These are phyloP conservation scores for Drosophila aldrichi DNA, from an alignment of 2,888 invertebrate species.

Conservation along the genomic window DNA sequence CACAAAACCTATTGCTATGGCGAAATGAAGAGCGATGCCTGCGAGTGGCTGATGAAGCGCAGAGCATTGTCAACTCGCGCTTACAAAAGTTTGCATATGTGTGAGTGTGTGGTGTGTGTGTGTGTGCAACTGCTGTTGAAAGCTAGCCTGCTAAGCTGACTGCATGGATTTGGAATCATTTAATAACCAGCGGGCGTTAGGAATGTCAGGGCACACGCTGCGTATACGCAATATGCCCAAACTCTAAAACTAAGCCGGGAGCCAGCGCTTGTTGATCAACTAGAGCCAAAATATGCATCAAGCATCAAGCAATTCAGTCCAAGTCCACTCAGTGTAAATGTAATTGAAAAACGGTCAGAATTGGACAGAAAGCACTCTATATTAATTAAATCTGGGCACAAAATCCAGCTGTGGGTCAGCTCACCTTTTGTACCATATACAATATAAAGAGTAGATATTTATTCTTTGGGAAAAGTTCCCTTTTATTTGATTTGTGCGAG, in stretches of 20 bases:
- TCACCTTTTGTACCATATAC: neutral
- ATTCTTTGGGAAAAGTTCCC: neutral
- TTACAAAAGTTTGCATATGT: conserved; percentile 15
- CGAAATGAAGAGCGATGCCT: conserved; percentile 51
- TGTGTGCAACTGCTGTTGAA: conserved; percentile 19
- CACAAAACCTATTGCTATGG: conserved; percentile 36
- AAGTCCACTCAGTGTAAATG: neutral
- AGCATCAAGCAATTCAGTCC: neutral
- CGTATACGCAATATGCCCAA: conserved; percentile 22
- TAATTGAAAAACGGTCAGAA: neutral
- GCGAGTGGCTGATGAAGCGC: conserved; percentile 54
- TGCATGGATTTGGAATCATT: conserved; percentile 18
- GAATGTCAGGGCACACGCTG: conserved; percentile 13
- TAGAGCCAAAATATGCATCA: conserved; percentile 3
- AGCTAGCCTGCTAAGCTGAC: conserved; percentile 1
- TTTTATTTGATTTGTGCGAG: neutral
- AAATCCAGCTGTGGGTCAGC: neutral
- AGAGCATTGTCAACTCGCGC: conserved; percentile 32
- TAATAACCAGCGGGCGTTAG: conserved; percentile 38
- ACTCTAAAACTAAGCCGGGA: neutral
- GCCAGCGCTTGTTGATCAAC: neutral
- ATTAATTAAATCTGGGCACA: neutral
- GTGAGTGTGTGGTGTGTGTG: conserved; percentile 1
- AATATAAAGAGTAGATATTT: neutral
- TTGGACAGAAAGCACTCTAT: neutral